Evolutionary conservation across 2,113 vertebrate species (phyloP).

Genomic region (Ifrita kowaldi): DNA sequence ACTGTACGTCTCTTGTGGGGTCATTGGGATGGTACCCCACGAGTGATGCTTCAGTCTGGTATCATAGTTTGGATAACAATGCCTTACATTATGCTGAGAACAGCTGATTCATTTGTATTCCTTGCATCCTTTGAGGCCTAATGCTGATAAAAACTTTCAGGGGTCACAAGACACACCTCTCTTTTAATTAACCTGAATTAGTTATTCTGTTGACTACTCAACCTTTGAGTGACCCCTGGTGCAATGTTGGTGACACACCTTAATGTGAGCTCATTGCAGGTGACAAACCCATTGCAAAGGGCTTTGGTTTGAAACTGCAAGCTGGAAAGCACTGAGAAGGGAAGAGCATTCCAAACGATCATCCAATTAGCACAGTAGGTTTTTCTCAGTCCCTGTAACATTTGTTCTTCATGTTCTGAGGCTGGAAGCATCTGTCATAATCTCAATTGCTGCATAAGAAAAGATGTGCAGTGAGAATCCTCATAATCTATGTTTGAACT

Average conservation of each 20-base stretch:
- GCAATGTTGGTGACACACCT: background rate
- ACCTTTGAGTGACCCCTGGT: background rate
- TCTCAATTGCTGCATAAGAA: background rate
- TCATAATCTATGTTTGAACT: background rate
- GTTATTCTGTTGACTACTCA: background rate
- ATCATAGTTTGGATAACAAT: background rate
- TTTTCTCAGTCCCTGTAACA: background rate
- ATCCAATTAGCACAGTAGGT: background rate
- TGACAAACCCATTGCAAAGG: background rate
- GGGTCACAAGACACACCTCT: background rate
- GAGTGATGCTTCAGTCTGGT: background rate
- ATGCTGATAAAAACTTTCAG: background rate
- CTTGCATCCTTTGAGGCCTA: background rate
- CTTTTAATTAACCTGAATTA: background rate
- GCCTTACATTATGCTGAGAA: background rate
- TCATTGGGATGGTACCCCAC: background rate
- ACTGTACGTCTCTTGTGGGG: background rate
- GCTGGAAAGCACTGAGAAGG: background rate
- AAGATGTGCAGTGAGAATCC: background rate
- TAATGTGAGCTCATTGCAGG: background rate
- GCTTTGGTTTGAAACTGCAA: background rate
- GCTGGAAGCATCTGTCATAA: background rate
- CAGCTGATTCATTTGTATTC: background rate
- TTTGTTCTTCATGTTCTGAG: background rate
- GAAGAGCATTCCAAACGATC: background rate